These are phyloP conservation scores for Noctua pronuba DNA, from an alignment of 2,888 invertebrate genomes.

Conservation along the genomic window DNA sequence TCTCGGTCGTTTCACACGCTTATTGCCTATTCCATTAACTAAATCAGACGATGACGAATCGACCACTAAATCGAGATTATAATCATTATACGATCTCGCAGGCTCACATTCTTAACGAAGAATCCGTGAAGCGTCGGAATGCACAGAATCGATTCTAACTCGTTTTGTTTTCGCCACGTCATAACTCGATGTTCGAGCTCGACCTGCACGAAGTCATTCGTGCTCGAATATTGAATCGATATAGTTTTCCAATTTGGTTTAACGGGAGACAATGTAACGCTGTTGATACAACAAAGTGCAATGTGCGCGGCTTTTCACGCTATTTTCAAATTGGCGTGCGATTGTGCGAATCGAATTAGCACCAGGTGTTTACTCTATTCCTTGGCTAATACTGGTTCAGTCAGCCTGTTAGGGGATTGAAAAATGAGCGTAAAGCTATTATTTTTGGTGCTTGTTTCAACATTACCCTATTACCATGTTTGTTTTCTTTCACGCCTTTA, in stretches of 20 bases:
- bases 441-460: neutral
- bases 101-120: conserved; percentile 85
- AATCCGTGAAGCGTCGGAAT: conserved; percentile 88
- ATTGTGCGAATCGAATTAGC: conserved; percentile 41
- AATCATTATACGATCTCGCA: conserved; percentile 86
- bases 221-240: conserved; percentile 67
- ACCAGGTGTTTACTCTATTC: conserved; percentile 30
- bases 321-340: conserved; percentile 38
- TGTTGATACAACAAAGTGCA: conserved; percentile 38
- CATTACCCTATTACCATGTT: conserved; percentile 10
- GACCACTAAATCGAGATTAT: conserved; percentile 88
- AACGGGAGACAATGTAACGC: conserved; percentile 51
- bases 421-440: conserved; percentile 8
- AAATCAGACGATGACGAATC: conserved; percentile 90
- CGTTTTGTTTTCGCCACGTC: conserved; percentile 90
- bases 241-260: conserved; percentile 64
- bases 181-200: conserved; percentile 84
- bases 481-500: conserved; percentile 30
- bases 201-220: conserved; percentile 72
- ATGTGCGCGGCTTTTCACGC: conserved; percentile 43
- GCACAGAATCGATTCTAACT: conserved; percentile 88
- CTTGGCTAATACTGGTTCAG: conserved; percentile 12
- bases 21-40: conserved; percentile 88
- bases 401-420: neutral
- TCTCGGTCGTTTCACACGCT: conserved; percentile 84